Conservation (phyloP, 2,888 invertebrate species). For the Amaurobius ferox region DNA sequence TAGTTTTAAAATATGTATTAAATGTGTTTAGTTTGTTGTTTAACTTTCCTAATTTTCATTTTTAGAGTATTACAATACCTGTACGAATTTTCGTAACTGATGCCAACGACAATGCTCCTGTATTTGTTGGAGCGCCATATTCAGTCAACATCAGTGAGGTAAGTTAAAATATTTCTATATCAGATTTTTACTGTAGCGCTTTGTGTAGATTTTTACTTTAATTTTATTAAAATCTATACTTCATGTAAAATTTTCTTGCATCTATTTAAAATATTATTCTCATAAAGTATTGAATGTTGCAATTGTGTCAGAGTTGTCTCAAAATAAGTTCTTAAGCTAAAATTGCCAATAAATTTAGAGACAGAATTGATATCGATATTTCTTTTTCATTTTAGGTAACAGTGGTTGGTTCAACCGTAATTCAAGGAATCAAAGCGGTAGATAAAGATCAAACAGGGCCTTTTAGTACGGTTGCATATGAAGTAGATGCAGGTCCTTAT, state of each 20-base stretch:
- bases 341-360: too few relatives aligned
- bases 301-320: too few relatives aligned
- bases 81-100: slow-evolving; percentile 91
- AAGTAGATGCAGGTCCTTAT: slow-evolving; percentile 87
- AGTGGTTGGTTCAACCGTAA: slow-evolving; percentile 82
- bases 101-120: slow-evolving; percentile 92
- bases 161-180: slow-evolving; percentile 75
- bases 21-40: too few relatives aligned
- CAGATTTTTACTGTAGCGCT: too few relatives aligned
- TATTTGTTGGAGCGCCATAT: slow-evolving; percentile 89
- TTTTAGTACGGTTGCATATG: slow-evolving; percentile 90
- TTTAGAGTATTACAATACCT: slow-evolving; percentile 86
- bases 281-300: too few relatives aligned
- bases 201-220: too few relatives aligned
- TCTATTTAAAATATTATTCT: too few relatives aligned
- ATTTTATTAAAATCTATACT: too few relatives aligned
- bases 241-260: too few relatives aligned
- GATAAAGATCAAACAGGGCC: slow-evolving; percentile 93
- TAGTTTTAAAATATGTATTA: too few relatives aligned
- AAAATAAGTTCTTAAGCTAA: too few relatives aligned
- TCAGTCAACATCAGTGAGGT: slow-evolving; percentile 90
- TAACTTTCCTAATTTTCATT: too few relatives aligned
- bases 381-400: slow-evolving; percentile 79
- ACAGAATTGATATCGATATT: not conserved
- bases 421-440: slow-evolving; percentile 86